Evolutionary conservation across 2,888 invertebrate genomes (phyloP), one percentile per base, ranked within the genome.

Genomic region (Augiades crinisus): DNA sequence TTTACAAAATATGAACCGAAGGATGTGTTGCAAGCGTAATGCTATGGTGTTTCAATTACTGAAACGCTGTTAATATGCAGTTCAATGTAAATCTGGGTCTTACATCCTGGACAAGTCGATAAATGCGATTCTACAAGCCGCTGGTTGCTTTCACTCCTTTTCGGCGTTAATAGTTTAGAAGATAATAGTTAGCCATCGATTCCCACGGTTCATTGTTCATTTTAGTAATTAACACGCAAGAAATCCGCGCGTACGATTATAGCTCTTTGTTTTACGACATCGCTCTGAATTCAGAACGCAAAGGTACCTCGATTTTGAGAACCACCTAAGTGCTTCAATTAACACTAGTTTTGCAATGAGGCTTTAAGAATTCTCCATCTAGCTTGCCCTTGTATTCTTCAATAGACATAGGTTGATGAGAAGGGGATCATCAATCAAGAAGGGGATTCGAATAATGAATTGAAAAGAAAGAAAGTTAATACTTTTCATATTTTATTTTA

Each of bases 191-290:
- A 47, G 21, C 31, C 31, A 49, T 49, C 12, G 38, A 47, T 55
- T 55, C 55, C 53, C 55, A 55, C 55, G 55, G 5, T 53, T 53
- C 45, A 55, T 53, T 53, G 55, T 55, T 10, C 24, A 24, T 49
- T 38, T 47, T 47, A 41, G 40, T 49, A 34, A 49, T 49, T 49
- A 49, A 34, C 41, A 41, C 34, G 47, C 40, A 22, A 19, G 43
- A 38, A 31, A 40, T 19, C 21, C 17, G 17, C 17, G 12, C 16
- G 49, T 49, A 34, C 22, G 22, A 49, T 38, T 22, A 16, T 10
- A 17, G 27, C 22, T 41, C 49, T 41, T 47, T 49, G 43, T 50
- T 27, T 43, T 33, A 19, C 43, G 36, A 36, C 22, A 12, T 50
- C 43, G 50, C 36, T 21, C 21, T 27, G 44, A 21, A 13, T 30